Conservation (phyloP, 1,140 invertebrate genomes). For the Micrasema minimum region DNA sequence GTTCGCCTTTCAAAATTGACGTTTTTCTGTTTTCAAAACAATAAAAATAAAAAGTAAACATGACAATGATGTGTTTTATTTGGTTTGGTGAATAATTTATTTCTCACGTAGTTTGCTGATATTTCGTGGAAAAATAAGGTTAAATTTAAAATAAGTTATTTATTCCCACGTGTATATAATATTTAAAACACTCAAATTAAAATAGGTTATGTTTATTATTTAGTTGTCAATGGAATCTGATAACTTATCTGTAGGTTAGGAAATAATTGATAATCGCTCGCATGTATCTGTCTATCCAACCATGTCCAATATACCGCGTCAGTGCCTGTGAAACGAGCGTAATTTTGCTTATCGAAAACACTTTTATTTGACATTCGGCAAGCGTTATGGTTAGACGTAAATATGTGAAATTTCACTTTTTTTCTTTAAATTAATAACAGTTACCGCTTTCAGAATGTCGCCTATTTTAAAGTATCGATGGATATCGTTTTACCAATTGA, state of each 20-base stretch:
- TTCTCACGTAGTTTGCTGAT: too few species aligned
- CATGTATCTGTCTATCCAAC: neutral
- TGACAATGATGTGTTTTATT: slow-evolving; percentile 6
- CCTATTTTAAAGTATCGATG: slow-evolving; percentile 60
- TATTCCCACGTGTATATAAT: neutral
- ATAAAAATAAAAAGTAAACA: slow-evolving; percentile 16
- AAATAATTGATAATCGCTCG: neutral
- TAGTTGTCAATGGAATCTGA: slow-evolving; percentile 2
- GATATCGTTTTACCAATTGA: slow-evolving; percentile 60
- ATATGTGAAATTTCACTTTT: slow-evolving; percentile 13
- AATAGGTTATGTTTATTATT: slow-evolving; percentile 24
- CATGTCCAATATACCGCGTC: neutral
- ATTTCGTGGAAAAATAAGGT: too few species aligned
- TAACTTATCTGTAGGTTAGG: slow-evolving; percentile 3
- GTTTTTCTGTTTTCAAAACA: neutral
- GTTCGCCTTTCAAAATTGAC: slow-evolving; percentile 16
- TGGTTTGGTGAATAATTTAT: neutral
- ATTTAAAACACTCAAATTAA: neutral
- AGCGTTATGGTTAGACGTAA: slow-evolving; percentile 16
- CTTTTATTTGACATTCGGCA: neutral
- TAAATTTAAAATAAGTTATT: neutral
- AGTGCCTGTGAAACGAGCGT: neutral
- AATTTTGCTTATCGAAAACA: neutral
- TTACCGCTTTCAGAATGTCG: slow-evolving; percentile 24
- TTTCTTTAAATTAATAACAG: slow-evolving; percentile 1